A percentile compares a stretch with the other conserved stretches of the same genome.
Evolutionary conservation across 2,113 vertebrate genomes (phyloP).

Genomic region (Hemibagrus wyckioides): DNA sequence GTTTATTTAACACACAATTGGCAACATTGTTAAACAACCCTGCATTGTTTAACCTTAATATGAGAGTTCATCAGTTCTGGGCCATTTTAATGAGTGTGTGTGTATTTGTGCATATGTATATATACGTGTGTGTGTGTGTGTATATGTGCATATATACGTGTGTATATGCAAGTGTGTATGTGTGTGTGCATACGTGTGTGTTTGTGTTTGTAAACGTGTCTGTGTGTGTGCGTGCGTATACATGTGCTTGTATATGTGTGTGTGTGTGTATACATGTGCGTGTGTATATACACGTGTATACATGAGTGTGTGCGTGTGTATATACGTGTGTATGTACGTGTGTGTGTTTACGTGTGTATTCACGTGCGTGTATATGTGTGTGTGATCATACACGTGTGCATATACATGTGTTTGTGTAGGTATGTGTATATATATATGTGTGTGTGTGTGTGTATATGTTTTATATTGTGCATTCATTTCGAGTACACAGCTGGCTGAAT

Average conservation of each 20-base stretch:
- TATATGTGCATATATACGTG: background rate
- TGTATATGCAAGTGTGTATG: background rate
- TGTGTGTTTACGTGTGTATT: too few species aligned
- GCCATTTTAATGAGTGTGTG: background rate
- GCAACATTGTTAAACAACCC: background rate
- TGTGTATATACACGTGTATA: too few species aligned
- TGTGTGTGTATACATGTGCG: background rate
- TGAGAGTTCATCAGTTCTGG: background rate
- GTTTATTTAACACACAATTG: background rate
- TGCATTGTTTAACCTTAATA: background rate
- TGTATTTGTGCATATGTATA: too few species aligned
- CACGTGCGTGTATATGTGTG: background rate
- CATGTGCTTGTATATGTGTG: background rate
- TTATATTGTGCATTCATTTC: background rate
- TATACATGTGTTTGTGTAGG: too few species aligned
- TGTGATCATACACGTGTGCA: too few species aligned
- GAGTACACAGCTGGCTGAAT: background rate
- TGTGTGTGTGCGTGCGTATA: background rate
- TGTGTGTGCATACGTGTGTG: background rate
- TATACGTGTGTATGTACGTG: too few species aligned
- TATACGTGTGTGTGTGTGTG: too few species aligned
- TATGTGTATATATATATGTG: background rate
- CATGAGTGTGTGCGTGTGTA: background rate
- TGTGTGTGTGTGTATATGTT: background rate
- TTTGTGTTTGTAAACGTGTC: too few species aligned